phyloP scores from a whole-genome alignment of 2,888 invertebrate species.

The Hyles lineata region DNA sequence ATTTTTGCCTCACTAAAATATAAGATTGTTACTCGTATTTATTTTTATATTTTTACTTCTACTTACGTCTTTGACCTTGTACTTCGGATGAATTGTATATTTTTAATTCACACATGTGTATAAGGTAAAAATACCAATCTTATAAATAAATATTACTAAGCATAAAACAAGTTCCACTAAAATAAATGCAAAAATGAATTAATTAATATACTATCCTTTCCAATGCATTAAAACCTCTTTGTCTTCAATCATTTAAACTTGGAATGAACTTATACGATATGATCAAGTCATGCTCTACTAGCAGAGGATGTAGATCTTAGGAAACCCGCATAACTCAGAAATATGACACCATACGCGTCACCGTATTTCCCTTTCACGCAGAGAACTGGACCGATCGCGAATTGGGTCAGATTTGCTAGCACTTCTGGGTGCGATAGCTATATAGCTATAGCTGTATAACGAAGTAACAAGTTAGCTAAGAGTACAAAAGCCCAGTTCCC shows the following conservation, averaged over 20 bases:
- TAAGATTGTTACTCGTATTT: too few species aligned
- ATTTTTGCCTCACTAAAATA: too few species aligned
- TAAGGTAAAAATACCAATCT: too few species aligned
- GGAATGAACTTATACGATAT: conserved; percentile 24
- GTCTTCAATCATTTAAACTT: neutral
- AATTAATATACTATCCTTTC: too few species aligned
- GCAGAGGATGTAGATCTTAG: conserved; percentile 21
- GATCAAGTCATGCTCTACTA: conserved; percentile 21
- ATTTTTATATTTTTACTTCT: too few species aligned
- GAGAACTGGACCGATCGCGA: neutral
- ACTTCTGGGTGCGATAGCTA: neutral
- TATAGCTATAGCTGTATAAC: neutral
- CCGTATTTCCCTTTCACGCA: conserved; percentile 17
- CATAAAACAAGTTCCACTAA: too few species aligned
- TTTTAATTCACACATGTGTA: too few species aligned
- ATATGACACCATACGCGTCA: conserved; percentile 13
- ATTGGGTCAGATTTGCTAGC: neutral
- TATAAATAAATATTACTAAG: too few species aligned
- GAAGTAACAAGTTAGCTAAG: neutral
- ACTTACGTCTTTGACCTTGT: too few species aligned
- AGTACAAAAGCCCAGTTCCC: conserved; percentile 31
- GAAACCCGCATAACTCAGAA: conserved; percentile 20
- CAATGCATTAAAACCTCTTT: too few species aligned
- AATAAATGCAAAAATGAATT: too few species aligned
- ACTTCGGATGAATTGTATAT: too few species aligned